These are phyloP conservation scores for Gallinago solitaria DNA, from an alignment of 2,797 vertebrate genomes.

Conservation along the genomic window DNA sequence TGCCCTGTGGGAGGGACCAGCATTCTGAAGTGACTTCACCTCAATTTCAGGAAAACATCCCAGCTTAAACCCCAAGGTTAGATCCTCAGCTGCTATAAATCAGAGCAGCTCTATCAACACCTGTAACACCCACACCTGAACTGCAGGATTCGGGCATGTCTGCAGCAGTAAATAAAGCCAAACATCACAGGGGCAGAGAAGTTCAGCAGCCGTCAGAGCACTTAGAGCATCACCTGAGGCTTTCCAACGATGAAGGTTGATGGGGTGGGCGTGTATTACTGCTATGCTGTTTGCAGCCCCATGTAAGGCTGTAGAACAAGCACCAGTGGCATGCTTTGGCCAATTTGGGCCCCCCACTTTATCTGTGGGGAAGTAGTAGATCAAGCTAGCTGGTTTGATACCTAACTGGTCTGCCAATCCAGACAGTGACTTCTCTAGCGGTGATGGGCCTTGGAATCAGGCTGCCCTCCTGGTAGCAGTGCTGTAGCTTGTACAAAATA, in stretches of 20 bases:
- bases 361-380: background rate
- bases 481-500: background rate
- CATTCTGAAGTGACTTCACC: background rate
- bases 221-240: background rate
- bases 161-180: background rate
- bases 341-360: accelerated
- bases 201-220: background rate
- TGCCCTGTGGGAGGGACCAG: background rate
- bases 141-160: background rate
- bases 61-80: background rate
- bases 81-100: background rate
- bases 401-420: background rate
- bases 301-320: background rate
- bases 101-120: background rate
- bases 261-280: background rate
- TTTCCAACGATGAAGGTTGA: background rate
- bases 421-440: background rate
- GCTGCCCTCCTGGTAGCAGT: background rate
- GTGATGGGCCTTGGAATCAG: background rate
- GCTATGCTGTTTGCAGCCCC: background rate
- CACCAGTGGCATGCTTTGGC: background rate
- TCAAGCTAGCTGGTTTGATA: background rate
- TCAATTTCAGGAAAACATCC: background rate
- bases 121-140: background rate
- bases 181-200: accelerated